Base-by-base conservation (phyloP, 2,797 vertebrate species). In the Sphenopsis melanotis region DNA sequence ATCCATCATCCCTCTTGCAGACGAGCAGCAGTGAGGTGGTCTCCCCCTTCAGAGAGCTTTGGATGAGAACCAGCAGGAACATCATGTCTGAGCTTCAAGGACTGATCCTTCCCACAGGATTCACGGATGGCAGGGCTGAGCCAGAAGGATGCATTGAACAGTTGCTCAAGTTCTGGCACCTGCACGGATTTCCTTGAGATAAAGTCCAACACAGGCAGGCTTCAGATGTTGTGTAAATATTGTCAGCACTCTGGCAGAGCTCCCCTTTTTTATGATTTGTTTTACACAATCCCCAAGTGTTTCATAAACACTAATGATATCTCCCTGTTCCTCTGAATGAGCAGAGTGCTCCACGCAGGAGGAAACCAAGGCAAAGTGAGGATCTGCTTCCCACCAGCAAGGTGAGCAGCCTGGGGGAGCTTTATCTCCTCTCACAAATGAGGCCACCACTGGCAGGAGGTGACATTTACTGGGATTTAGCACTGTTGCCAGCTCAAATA, bases 171-270 rank as follows among this genome's bases (percentile, higher is more conserved):
- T 66, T 83, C 94, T 95, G 94, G 76, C 94, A 95, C 77, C 65
- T 65, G 65, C 72, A 59, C 13, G 0, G 5, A 55, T 86, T 92
- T 92, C 93, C 82, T 85, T 47, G 5, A 44, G 60, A 82, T 66
- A 11, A 86, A 90, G 82, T 52, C 87, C 92, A 91, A 69, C 74
- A 21, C 69, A 83, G 72, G 87, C 92, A 88, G 77, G 72, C 83
- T 39, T 90, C 80, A 69, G 89, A 88, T 86, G 74, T 69, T 93
- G 91, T 93, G 72, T 88, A 95, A 96, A 94, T 90, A 91, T 57
- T 84, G 76, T 72, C 83, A 88, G 84, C 8, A 0, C 59, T 69
- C 76, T 95, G 92, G 91, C 93, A 90, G 70, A 34, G 55, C 59
- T 75, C 21, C 36, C 55, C 36, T 19, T n/a, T 49, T 60, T 22